Conservation (phyloP, 2,797 vertebrate genomes). For the Pseudochromis fuscus region DNA sequence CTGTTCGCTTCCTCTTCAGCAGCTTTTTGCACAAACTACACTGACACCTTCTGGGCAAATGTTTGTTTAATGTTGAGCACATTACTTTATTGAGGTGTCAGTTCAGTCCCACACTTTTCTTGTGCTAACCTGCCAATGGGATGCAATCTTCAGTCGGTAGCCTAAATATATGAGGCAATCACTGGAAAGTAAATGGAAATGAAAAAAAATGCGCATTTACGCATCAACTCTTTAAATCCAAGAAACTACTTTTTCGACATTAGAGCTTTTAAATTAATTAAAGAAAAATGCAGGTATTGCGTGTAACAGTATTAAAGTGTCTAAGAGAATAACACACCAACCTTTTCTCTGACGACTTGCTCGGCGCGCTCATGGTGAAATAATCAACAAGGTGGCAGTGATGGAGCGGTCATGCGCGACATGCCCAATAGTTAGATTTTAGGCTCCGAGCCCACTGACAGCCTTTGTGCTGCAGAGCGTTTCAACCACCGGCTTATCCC, state of each 20-base stretch:
- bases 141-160: background rate
- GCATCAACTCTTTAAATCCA: background rate
- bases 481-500: slow-evolving; percentile 23
- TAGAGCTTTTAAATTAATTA: background rate
- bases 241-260: too few species aligned
- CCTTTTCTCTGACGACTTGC: slow-evolving; percentile 70
- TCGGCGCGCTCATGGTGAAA: slow-evolving; percentile 69
- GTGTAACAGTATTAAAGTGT: background rate
- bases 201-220: too few species aligned
- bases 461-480: slow-evolving; percentile 13
- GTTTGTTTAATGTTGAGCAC: background rate
- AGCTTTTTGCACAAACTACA: slow-evolving; percentile 49
- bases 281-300: background rate
- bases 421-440: slow-evolving; percentile 3
- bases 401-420: slow-evolving; percentile 17
- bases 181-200: background rate
- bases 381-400: slow-evolving; percentile 39
- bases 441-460: background rate
- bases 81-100: background rate
- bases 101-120: background rate
- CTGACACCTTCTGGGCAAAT: slow-evolving; percentile 75
- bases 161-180: background rate
- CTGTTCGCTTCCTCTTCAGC: slow-evolving; percentile 6
- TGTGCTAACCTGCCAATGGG: background rate
- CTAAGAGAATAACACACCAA: slow-evolving; percentile 35